Percentiles rank a stretch among this genome's conserved stretches.
These are phyloP conservation scores for Tipula vernalis DNA, from an alignment of 2,888 invertebrate species.

Conservation along the genomic window DNA sequence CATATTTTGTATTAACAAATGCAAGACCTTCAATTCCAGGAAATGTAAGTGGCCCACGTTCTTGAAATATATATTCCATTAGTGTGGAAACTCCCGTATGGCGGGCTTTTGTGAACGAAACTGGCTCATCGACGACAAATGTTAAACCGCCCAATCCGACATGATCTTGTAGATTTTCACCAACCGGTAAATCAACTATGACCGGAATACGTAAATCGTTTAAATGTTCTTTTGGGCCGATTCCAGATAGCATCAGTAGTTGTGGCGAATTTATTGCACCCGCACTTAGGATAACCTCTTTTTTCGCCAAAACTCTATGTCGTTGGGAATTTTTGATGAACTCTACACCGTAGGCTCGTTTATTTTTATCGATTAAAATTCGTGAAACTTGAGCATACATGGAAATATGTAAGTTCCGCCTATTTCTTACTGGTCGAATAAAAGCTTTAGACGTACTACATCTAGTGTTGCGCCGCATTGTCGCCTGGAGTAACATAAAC, in stretches of 20 bases:
- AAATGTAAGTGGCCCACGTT: constrained; percentile 70
- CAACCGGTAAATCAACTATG: constrained; percentile 62
- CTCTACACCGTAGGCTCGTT: constrained; percentile 64
- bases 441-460: constrained; percentile 86
- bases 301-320: constrained; percentile 54
- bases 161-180: constrained; percentile 78
- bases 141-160: constrained; percentile 76
- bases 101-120: constrained; percentile 63
- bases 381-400: constrained; percentile 62
- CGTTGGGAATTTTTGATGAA: constrained; percentile 52
- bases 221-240: constrained; percentile 69
- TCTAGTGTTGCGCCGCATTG: constrained; percentile 67
- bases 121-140: constrained; percentile 66
- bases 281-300: constrained; percentile 74
- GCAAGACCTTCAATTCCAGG: constrained; percentile 79
- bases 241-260: constrained; percentile 80
- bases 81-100: constrained; percentile 66
- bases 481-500: constrained; percentile 78
- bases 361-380: constrained; percentile 57
- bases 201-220: constrained; percentile 59
- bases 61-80: constrained; percentile 68
- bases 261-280: constrained; percentile 85
- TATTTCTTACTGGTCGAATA: constrained; percentile 62
- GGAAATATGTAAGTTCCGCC: constrained; percentile 67
- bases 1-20: constrained; percentile 76